Base-by-base conservation (phyloP, 2,888 invertebrate species). In the Cenopis cana region DNA sequence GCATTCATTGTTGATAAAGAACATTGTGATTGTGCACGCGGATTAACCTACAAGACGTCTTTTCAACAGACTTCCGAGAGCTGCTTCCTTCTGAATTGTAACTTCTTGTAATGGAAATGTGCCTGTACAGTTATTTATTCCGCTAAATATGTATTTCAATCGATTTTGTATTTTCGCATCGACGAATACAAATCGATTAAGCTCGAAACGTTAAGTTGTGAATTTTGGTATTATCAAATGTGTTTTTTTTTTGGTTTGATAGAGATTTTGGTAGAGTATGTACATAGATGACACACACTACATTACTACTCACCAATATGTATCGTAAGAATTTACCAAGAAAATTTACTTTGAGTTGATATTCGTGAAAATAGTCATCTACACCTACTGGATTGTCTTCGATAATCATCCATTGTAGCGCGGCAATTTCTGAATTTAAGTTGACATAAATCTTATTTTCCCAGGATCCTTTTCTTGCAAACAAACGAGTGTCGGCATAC, bases 1-100 rank as follows among this genome's bases (percentile, higher is more conserved):
- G 52, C 33, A 52, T 54, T 20, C 20, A 8, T 62, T 50, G 52
- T 36, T 62, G 36, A 36, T 14, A 61, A 50, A 33, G 18, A 52
- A 36, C n/a, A 29, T 14, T n/a, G 20, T 20, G 4, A 24, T 14
- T n/a, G 20, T 20, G 4, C n/a, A 12, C n/a, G 46, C 6, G 46
- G 14, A 46, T 46, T 46, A 46, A 46, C n/a, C 46, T 46, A n/a
- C n/a, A 8, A 6, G 46, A n/a, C n/a, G 8, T n/a, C n/a, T 46
- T 46, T 46, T 14, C 8, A n/a, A 46, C 46, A 46, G 46, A 46
- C n/a, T n/a, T n/a, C 33, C 33, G 6, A 46, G 46, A 46, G 46
- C 8, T 46, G 6, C 46, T 6, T 5, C 14, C 6, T 46, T 46
- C 8, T 4, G n/a, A n/a, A 46, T n/a, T 46, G 46, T 46, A 8